Evolutionary conservation across 2,888 invertebrate genomes (phyloP).

Genomic region (Arctia plantaginis): DNA sequence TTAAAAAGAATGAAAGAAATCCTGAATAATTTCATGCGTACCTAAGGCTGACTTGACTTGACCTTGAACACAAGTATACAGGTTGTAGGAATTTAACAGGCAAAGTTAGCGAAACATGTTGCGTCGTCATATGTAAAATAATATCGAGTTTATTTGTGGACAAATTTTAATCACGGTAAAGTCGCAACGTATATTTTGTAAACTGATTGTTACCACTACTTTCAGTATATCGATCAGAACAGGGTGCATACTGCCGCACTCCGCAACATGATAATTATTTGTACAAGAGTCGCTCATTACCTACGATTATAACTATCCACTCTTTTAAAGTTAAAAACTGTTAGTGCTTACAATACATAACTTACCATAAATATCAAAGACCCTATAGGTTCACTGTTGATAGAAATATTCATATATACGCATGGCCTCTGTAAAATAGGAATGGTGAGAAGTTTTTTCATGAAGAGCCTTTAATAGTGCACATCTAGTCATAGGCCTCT

Average conservation of each 20-base stretch:
- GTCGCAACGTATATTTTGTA: too few relatives aligned
- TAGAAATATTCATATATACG: slow-evolving; percentile 84
- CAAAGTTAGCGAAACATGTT: too few relatives aligned
- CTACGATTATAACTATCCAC: background rate
- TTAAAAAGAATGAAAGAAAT: background rate
- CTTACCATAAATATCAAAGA: slow-evolving; percentile 87
- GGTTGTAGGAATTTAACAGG: too few relatives aligned
- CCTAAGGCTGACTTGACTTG: too few relatives aligned
- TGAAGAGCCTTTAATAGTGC: too few relatives aligned
- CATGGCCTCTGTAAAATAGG: slow-evolving; percentile 83
- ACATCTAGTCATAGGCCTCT: too few relatives aligned
- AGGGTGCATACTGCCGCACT: background rate
- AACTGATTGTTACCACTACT: background rate
- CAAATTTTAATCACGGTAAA: too few relatives aligned
- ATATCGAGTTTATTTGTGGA: too few relatives aligned
- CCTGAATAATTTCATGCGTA: too few relatives aligned
- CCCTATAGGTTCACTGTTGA: slow-evolving; percentile 78
- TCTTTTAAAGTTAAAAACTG: background rate
- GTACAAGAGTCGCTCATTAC: background rate
- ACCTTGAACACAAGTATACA: too few relatives aligned
- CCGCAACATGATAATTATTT: background rate
- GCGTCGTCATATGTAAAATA: background rate
- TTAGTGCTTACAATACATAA: background rate
- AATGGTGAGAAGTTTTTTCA: too few relatives aligned
- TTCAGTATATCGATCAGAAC: background rate